Conservation (phyloP, 2,888 invertebrate species). For the Chrysolina oricalcia region DNA sequence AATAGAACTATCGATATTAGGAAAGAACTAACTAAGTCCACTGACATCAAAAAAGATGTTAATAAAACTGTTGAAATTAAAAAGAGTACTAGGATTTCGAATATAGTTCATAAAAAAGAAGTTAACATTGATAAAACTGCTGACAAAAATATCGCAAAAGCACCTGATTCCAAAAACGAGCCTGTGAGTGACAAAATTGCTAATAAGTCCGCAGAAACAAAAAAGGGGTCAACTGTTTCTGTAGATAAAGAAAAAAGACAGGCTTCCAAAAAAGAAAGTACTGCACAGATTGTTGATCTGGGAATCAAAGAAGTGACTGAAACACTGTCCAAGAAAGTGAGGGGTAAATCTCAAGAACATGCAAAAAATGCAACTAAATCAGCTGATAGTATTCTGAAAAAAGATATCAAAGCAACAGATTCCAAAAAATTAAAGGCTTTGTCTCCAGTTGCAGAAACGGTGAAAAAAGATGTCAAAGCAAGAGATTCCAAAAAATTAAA, state of each 20-base stretch:
- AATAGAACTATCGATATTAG: conserved; percentile 61
- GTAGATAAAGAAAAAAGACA: conserved; percentile 19
- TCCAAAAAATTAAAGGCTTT: neutral
- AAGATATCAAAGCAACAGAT: neutral
- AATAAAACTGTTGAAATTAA: conserved; percentile 40
- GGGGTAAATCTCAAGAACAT: conserved; percentile 14
- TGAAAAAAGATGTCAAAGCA: neutral
- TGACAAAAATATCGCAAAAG: conserved; percentile 32
- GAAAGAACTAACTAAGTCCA: conserved; percentile 66
- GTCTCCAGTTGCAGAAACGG: neutral
- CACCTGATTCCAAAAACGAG: conserved; percentile 19
- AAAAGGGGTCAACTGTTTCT: neutral
- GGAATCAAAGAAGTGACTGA: conserved; percentile 21
- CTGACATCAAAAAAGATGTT: conserved; percentile 50
- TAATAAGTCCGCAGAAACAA: neutral
- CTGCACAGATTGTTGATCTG: neutral
- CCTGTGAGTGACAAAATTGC: conserved; percentile 20
- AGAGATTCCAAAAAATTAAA: neutral
- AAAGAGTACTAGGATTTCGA: conserved; percentile 38
- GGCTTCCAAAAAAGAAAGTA: conserved; percentile 9
- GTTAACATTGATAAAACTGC: conserved; percentile 33
- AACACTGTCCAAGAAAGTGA: neutral
- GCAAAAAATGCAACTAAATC: neutral
- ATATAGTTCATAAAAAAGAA: conserved; percentile 42
- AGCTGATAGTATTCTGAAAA: neutral